Percentiles rank a stretch among this genome's conserved stretches.
phyloP scores from a whole-genome alignment of 1,140 invertebrate genomes.

The Orussus abietinus region DNA sequence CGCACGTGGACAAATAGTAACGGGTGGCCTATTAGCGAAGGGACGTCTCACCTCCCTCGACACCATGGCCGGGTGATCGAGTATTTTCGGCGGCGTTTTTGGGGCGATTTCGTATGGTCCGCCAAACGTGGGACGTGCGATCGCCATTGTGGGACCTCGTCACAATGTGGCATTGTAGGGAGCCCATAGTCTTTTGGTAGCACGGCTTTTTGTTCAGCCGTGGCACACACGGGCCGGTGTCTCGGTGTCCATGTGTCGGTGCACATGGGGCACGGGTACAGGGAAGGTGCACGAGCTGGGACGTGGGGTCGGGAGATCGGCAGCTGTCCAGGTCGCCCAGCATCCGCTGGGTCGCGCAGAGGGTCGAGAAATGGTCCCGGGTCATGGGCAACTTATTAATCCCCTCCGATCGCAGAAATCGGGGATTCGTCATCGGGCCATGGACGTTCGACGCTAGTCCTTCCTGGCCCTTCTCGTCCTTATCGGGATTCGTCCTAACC shows the following conservation, averaged over 20 bases:
- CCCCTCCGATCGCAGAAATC: no score
- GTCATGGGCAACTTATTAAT: conserved; percentile 5
- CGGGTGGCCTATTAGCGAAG: conserved; percentile 13
- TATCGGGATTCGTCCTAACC: no score
- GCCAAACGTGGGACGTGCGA: conserved; percentile 2
- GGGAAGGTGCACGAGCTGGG: no score
- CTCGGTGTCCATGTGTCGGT: no score
- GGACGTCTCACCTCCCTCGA: neutral
- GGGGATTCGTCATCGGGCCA: no score
- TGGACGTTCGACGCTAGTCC: no score
- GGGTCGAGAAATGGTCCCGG: conserved; percentile 20
- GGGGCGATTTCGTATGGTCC: conserved; percentile 11
- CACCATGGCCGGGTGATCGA: conserved; percentile 26
- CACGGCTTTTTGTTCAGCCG: conserved; percentile 30
- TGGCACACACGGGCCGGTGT: conserved; percentile 11
- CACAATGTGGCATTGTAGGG: conserved; percentile 42
- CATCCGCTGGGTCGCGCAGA: conserved; percentile 16
- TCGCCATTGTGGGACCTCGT: conserved; percentile 33
- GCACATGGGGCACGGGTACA: conserved; percentile 14
- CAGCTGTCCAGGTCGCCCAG: conserved; percentile 31
- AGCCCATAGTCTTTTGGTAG: conserved; percentile 35
- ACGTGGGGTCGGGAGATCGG: conserved; percentile 18
- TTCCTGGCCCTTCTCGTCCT: no score
- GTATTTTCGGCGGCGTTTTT: conserved; percentile 18
- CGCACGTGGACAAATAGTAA: neutral